phyloP scores from a whole-genome alignment of 1,140 invertebrate genomes.

The Drosophila bipectinata region DNA sequence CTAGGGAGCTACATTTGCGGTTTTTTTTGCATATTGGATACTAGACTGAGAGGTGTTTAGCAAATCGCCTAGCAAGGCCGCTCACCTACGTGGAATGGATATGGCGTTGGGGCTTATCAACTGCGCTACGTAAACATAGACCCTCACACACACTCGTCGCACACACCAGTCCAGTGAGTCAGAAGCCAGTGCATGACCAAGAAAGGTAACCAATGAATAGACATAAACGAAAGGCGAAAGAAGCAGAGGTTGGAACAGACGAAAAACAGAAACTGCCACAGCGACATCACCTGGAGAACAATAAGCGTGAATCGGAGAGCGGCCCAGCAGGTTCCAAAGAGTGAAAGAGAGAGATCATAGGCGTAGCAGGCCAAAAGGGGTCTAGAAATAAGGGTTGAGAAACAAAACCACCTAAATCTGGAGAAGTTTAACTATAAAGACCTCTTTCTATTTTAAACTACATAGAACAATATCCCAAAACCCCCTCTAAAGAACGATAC shows the following conservation, averaged over 20 bases:
- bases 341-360: constrained; percentile 6
- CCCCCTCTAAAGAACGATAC: background rate
- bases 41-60: constrained; percentile 25
- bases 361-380: background rate
- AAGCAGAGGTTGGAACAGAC: constrained; percentile 51
- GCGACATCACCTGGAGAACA: constrained; percentile 59
- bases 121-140: constrained; percentile 17
- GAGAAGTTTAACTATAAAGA: too few species aligned
- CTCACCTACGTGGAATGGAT: constrained; percentile 22
- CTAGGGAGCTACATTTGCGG: constrained; percentile 37
- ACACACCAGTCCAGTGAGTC: constrained; percentile 58
- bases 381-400: background rate
- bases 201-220: constrained; percentile 69
- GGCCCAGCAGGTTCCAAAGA: constrained; percentile 13
- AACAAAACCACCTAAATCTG: too few species aligned
- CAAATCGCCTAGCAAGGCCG: constrained; percentile 33
- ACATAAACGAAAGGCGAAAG: constrained; percentile 62
- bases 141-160: constrained; percentile 30
- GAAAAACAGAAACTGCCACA: constrained; percentile 57
- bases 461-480: too few species aligned
- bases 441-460: too few species aligned
- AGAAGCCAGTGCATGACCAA: constrained; percentile 71
- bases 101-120: constrained; percentile 60
- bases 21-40: constrained; percentile 40
- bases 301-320: constrained; percentile 28